Evolutionary conservation across 92 coral and sea anemone genomes (phyloP), one percentile per base, ranked within the genome.

Genomic region (Heteractis magnifica): DNA sequence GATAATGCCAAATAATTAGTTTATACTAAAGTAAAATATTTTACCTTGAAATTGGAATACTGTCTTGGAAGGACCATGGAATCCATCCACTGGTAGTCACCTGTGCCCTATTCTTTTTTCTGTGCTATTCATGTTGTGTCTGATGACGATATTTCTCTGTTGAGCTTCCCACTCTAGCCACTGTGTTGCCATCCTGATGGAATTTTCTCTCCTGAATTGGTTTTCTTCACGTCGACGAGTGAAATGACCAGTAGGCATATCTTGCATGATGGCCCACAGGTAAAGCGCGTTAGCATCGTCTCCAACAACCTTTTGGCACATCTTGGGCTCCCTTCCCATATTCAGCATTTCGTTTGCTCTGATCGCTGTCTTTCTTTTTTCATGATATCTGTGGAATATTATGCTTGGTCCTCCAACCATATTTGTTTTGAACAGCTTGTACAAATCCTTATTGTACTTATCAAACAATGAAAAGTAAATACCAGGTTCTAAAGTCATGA

Each of bases 151-250:
- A 14, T 14, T 23, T 52, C 86, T 15, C 49, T 77, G 81, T 20
- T 16, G 59, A 3, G 79, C 89, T 49, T 88, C 83, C 83, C 88
- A 84, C 49, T 26, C 92, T 16, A 87, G 55, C 90, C 90, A 87
- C 71, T 87, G 74, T 7, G 50, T 23, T 13, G 83, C 84, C 86
- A 77, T 82, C 34, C 23, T 77, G 51, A 49, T 20, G 49, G 85
- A 51, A 52, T 2, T 11, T 65, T 50, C 49, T 0, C 19, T 8
- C 16, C 49, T 41, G 71, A 83, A 23, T 1, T 51, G 0, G 19
- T 55, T 65, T 64, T 68, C 72, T 41, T 16, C 71, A 4, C 56
- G 70, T 5, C 92, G 82, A 23, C 89, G 82, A 0, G 75, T 85
- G 62, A 65, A 88, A 49, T 26, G 0, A 1, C 87, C 84, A 6